A percentile compares a stretch with the other conserved stretches of the same genome.
Evolutionary conservation across 2,113 vertebrate genomes (phyloP).

Genomic region (Hirundichthys speculiger): DNA sequence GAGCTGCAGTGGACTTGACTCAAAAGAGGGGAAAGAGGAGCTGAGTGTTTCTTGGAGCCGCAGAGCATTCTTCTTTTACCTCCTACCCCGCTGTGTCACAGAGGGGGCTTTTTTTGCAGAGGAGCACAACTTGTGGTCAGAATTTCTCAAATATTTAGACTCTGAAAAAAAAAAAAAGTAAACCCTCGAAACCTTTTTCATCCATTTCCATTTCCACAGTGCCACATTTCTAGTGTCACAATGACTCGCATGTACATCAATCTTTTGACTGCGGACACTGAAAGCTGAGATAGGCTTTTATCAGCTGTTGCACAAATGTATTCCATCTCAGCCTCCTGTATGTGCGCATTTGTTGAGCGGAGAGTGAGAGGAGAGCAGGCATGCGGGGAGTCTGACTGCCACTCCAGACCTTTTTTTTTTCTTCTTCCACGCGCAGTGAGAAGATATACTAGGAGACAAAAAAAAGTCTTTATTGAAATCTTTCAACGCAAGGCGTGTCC

Average conservation of each 20-base stretch:
- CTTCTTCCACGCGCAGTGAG: too few species aligned
- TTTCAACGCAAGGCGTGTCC: constrained; percentile 35
- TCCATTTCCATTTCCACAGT: too few species aligned
- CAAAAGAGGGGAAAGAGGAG: constrained; percentile 13
- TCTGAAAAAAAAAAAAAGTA: too few species aligned
- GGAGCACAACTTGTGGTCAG: too few species aligned
- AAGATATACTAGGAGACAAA: not conserved
- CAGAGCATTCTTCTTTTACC: constrained; percentile 43
- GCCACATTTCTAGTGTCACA: too few species aligned
- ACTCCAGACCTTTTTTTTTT: not conserved
- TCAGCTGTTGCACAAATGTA: constrained; percentile 58
- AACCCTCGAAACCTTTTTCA: too few species aligned
- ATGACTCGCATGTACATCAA: too few species aligned
- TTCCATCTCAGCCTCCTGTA: constrained; percentile 51
- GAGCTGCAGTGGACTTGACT: constrained; percentile 22
- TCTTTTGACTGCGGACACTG: too few species aligned
- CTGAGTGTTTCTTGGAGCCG: constrained; percentile 23
- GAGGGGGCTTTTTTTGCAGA: not conserved
- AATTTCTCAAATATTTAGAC: too few species aligned
- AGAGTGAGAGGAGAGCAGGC: constrained; percentile 1
- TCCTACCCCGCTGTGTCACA: constrained; percentile 25
- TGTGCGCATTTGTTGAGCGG: constrained; percentile 56
- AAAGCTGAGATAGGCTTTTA: not conserved
- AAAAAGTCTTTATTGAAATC: constrained; percentile 3
- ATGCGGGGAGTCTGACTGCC: constrained; percentile 10